Percentiles rank a stretch among this genome's conserved stretches.
phyloP scores from a whole-genome alignment of 1,140 invertebrate species.

The Nixonia krombeini region DNA sequence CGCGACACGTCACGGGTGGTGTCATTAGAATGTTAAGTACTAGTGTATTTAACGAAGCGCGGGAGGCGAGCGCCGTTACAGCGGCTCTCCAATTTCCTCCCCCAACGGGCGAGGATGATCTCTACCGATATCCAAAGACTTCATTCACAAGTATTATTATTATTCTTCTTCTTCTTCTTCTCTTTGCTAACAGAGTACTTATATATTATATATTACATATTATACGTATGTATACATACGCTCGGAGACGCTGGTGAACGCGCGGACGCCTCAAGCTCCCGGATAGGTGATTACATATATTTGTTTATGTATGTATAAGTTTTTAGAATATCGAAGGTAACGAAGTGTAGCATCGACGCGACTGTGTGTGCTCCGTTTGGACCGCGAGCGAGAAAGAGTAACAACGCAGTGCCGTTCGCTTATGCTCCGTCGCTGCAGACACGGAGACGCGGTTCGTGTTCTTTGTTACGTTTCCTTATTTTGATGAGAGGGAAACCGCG shows the following conservation, averaged over 20 bases:
- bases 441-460: too few species aligned
- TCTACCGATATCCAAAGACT: conserved; percentile 10
- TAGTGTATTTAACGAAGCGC: too few species aligned
- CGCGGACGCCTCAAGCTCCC: conserved; percentile 15
- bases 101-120: conserved; percentile 6
- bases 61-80: too few species aligned
- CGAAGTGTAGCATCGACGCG: background rate
- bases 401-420: background rate
- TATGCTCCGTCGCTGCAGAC: background rate
- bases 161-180: too few species aligned
- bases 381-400: background rate
- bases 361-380: background rate
- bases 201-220: conserved; percentile 19
- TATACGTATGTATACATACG: conserved; percentile 9
- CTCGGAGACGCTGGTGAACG: conserved; percentile 7
- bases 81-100: background rate
- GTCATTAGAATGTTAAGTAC: too few species aligned
- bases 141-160: conserved; percentile 4
- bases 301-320: conserved; percentile 48
- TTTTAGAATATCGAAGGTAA: conserved; percentile 27
- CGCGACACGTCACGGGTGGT: too few species aligned
- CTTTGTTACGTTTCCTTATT: too few species aligned
- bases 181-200: conserved; percentile 11
- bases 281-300: conserved; percentile 35
- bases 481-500: too few species aligned